phyloP scores from a whole-genome alignment of 2,888 invertebrate species.

The Portevinia maculata region DNA sequence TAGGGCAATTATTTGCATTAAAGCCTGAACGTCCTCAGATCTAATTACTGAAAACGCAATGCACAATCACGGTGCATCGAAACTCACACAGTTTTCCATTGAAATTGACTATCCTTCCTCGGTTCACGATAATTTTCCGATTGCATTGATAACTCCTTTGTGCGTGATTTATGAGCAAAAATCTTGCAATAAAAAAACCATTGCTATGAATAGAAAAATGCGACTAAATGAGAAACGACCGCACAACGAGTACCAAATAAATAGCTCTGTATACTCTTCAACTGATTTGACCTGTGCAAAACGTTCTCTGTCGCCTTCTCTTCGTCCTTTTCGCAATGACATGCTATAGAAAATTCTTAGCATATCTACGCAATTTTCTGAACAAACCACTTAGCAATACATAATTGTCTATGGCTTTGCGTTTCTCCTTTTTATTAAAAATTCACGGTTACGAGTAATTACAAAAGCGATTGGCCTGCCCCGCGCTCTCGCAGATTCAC shows the following conservation, averaged over 20 bases:
- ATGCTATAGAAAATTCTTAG: constrained; percentile 37
- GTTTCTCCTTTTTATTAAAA: constrained; percentile 51
- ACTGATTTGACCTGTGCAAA: constrained; percentile 57
- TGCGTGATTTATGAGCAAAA: constrained; percentile 40
- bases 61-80: constrained; percentile 8
- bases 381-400: constrained; percentile 31
- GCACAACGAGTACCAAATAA: constrained; percentile 35
- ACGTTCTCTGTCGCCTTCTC: constrained; percentile 1
- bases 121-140: constrained; percentile 24
- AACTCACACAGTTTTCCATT: constrained; percentile 40
- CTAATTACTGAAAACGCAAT: constrained; percentile 18
- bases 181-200: constrained; percentile 4
- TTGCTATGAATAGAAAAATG: neutral
- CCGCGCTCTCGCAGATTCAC: neutral
- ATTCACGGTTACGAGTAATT: constrained; percentile 62
- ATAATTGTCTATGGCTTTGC: neutral
- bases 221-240: constrained; percentile 3
- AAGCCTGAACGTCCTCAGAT: neutral
- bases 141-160: constrained; percentile 31
- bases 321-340: constrained; percentile 29
- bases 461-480: constrained; percentile 22
- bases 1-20: constrained; percentile 2
- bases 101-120: constrained; percentile 24
- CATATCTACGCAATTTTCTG: constrained; percentile 42
- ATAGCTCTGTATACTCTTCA: constrained; percentile 39